These are phyloP conservation scores for Pipistrellus pygmaeus DNA, from an alignment of 2,797 vertebrate genomes.

Conservation along the genomic window DNA sequence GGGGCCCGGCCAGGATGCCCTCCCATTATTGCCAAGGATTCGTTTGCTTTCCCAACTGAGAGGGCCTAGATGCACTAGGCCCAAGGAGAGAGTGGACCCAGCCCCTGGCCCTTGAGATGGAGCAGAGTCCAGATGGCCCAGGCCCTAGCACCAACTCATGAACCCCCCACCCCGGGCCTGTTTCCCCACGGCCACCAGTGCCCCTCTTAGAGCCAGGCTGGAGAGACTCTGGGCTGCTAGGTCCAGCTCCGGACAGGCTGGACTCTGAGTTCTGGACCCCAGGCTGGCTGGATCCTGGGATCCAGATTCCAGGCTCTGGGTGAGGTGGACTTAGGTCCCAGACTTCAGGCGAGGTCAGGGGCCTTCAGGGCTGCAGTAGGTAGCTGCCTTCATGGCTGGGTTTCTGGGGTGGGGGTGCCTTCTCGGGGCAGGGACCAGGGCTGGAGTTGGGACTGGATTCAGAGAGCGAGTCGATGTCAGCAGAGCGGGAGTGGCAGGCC, in stretches of 20 bases:
- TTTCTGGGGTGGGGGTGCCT: conserved; percentile 82
- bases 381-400: conserved; percentile 89
- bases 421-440: conserved; percentile 87
- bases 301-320: conserved; percentile 62
- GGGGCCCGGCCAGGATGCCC: conserved; percentile 73
- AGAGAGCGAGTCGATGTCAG: conserved; percentile 75
- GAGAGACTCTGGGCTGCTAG: conserved; percentile 46
- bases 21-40: conserved; percentile 82
- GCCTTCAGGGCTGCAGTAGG: conserved; percentile 88
- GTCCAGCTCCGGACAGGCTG: conserved; percentile 28
- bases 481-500: conserved; percentile 88
- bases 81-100: conserved; percentile 39
- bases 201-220: conserved; percentile 43
- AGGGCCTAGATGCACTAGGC: conserved; percentile 22
- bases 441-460: conserved; percentile 83
- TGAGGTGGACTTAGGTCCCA: conserved; percentile 59
- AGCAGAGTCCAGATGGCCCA: conserved; percentile 71
- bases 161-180: conserved; percentile 42
- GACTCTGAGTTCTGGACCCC: conserved; percentile 54
- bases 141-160: conserved; percentile 80
- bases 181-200: conserved; percentile 21
- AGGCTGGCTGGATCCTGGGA: conserved; percentile 46
- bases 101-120: conserved; percentile 56
- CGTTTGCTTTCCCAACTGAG: conserved; percentile 68
- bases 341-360: conserved; percentile 40